phyloP scores from a whole-genome alignment of 2,113 vertebrate genomes.

The Syngnathus scovelli region DNA sequence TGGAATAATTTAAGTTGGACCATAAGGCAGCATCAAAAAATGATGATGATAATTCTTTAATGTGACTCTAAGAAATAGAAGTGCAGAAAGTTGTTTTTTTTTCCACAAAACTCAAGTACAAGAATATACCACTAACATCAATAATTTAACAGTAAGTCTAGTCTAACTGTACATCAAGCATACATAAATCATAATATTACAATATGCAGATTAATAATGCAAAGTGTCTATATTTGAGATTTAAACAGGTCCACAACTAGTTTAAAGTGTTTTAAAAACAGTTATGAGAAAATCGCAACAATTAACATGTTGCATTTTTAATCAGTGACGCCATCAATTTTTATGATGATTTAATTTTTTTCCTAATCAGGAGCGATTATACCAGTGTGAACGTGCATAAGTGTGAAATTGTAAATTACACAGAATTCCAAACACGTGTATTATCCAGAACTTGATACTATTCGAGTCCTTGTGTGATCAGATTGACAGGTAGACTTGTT shows the following conservation, averaged over 20 bases:
- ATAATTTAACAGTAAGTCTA: slow-evolving; percentile 19
- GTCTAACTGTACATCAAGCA: slow-evolving; percentile 7
- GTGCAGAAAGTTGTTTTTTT: background rate
- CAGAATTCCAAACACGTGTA: slow-evolving; percentile 25
- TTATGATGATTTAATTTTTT: too few species aligned
- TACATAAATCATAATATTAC: slow-evolving; percentile 12
- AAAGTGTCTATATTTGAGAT: slow-evolving; percentile 7
- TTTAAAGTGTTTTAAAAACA: background rate
- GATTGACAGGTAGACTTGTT: slow-evolving; percentile 9
- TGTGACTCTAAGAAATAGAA: background rate
- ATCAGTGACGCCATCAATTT: too few species aligned
- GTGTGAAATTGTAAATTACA: slow-evolving; percentile 20
- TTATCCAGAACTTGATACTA: slow-evolving; percentile 48
- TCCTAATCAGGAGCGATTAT: too few species aligned
- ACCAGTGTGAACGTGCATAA: too few species aligned
- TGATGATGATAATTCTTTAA: too few species aligned
- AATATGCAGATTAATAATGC: slow-evolving; percentile 33
- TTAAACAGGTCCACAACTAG: background rate
- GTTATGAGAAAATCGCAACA: background rate
- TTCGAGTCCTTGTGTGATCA: slow-evolving; percentile 15
- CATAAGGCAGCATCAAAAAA: background rate
- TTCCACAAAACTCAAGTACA: background rate
- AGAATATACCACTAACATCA: background rate
- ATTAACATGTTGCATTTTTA: too few species aligned
- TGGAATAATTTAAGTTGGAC: background rate